phyloP scores from a whole-genome alignment of 2,888 invertebrate species.

The Plusia festucae region DNA sequence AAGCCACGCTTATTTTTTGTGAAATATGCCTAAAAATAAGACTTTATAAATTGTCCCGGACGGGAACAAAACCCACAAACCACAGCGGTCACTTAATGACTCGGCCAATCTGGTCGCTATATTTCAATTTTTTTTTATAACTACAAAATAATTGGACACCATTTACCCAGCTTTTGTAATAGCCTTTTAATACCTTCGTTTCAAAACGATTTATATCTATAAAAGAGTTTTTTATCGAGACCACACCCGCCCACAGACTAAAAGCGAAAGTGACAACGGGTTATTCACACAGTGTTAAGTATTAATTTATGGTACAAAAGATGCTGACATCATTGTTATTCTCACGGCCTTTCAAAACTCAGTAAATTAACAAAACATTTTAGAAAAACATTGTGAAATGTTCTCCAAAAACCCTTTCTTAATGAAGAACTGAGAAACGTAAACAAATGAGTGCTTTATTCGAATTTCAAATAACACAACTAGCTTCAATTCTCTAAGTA shows the following conservation, averaged over 20 bases:
- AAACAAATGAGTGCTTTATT: conserved; percentile 61
- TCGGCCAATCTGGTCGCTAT: neutral
- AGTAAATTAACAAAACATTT: conserved; percentile 37
- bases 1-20: too few relatives aligned
- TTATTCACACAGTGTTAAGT: conserved; percentile 36
- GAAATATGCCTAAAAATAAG: too few relatives aligned
- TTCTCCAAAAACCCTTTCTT: conserved; percentile 29
- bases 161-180: conserved; percentile 2
- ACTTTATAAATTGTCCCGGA: neutral
- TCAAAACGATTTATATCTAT: conserved; percentile 6
- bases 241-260: conserved; percentile 18
- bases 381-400: conserved; percentile 48
- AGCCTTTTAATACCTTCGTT: conserved; percentile 8
- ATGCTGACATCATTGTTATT: conserved; percentile 39
- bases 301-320: conserved; percentile 16
- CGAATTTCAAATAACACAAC: conserved; percentile 50
- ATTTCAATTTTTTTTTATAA: neutral
- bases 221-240: conserved; percentile 12
- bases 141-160: conserved; percentile 9
- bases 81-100: neutral
- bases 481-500: conserved; percentile 48
- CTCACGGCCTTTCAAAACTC: conserved; percentile 41
- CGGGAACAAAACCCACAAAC: neutral
- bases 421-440: conserved; percentile 49
- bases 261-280: conserved; percentile 40